Evolutionary conservation across 2,113 vertebrate genomes (phyloP).

Genomic region (Nanorana parkeri): DNA sequence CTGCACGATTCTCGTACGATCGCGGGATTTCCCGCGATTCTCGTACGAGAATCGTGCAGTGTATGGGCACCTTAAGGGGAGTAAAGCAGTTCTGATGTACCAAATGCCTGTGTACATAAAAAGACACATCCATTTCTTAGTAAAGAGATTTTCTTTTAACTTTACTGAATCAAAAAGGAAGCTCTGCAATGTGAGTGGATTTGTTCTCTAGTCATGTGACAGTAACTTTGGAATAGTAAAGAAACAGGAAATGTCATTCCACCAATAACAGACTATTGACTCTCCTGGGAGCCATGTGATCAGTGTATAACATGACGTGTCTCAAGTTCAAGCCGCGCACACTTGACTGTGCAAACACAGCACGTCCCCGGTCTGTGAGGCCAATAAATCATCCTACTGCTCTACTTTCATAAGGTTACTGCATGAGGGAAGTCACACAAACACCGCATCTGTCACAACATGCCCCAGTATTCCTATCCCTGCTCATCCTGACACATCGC

Average conservation of each 20-base stretch:
- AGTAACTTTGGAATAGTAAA: not conserved
- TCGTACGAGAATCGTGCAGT: too few relatives aligned
- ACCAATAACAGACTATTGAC: not conserved
- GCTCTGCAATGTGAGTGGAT: too few relatives aligned
- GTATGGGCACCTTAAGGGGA: too few relatives aligned
- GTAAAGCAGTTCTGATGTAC: too few relatives aligned
- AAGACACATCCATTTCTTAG: too few relatives aligned
- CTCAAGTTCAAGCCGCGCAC: not conserved
- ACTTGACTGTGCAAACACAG: constrained; percentile 6
- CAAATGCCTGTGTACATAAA: too few relatives aligned
- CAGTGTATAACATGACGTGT: not conserved
- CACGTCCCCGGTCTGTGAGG: not conserved
- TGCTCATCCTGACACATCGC: not conserved
- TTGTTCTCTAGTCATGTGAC: too few relatives aligned
- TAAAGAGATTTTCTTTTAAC: too few relatives aligned
- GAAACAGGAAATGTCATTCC: not conserved
- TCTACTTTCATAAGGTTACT: not conserved
- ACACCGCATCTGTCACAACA: not conserved
- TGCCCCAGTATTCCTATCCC: not conserved
- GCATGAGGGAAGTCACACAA: not conserved
- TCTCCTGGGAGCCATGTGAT: not conserved
- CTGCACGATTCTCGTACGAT: too few relatives aligned
- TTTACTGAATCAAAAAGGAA: too few relatives aligned
- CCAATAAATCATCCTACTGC: not conserved
- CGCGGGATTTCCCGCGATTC: too few relatives aligned